Evolutionary conservation across 1,140 invertebrate species (phyloP).

Genomic region (Aphelinus certus): DNA sequence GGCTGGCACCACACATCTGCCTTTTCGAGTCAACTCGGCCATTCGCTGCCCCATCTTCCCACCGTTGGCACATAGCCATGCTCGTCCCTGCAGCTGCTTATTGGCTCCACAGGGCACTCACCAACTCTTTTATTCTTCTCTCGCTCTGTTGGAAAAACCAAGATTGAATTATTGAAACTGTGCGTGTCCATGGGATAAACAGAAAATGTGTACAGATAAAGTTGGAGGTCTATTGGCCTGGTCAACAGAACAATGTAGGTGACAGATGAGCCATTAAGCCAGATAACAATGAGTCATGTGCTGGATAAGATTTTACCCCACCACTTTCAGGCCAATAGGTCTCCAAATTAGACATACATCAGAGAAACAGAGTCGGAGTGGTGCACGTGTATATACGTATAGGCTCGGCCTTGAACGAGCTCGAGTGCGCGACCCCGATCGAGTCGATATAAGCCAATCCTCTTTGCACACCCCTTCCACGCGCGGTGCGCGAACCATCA

Average conservation of each 20-base stretch:
- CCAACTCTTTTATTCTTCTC: constrained; percentile 67
- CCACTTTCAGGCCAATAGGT: no score
- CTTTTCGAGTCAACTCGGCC: constrained; percentile 91
- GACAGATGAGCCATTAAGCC: no score
- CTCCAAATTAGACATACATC: no score
- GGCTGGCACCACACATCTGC: constrained; percentile 67
- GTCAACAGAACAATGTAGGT: no score
- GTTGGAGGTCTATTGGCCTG: no score
- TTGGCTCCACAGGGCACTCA: constrained; percentile 68
- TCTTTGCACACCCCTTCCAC: no score
- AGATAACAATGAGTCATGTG: no score
- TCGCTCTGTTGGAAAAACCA: constrained; percentile 58
- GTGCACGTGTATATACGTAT: constrained; percentile 15
- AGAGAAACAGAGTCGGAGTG: no score
- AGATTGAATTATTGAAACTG: neutral
- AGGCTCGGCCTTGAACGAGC: constrained; percentile 5
- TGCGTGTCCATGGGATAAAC: no score
- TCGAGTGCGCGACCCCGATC: neutral
- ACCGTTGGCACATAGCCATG: constrained; percentile 77
- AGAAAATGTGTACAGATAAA: no score
- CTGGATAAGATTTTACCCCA: no score
- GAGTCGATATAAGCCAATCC: neutral
- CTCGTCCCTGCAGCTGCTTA: constrained; percentile 71
- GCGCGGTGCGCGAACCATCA: no score
- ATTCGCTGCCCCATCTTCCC: constrained; percentile 86